Evolutionary conservation across 2,113 vertebrate species (phyloP).

Genomic region (Budorcas taxicolor): DNA sequence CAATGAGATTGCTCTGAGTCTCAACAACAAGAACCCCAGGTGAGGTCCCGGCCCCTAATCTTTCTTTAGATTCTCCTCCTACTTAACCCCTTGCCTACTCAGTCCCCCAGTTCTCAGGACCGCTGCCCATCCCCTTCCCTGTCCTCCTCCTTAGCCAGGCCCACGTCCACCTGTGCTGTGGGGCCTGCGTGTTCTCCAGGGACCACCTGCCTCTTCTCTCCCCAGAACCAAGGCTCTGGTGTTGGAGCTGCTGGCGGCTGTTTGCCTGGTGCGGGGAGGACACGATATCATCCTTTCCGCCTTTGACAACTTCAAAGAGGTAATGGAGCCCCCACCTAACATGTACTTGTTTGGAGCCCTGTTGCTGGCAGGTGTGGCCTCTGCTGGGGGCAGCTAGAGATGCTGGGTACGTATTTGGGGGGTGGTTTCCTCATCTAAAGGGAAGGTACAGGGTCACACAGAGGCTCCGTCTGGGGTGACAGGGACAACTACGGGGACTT

Average conservation of each 20-base stretch:
- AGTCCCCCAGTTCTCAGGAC: neutral
- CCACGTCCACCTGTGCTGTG: fast-evolving
- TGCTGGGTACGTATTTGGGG: neutral
- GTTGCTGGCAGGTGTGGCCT: neutral
- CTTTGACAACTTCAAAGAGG: slow-evolving; percentile 94
- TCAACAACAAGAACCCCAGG: slow-evolving; percentile 96
- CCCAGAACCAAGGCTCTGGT: slow-evolving; percentile 94
- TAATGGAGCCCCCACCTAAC: slow-evolving; percentile 54
- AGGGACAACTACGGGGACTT: neutral
- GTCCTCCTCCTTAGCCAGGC: neutral
- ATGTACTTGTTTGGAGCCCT: neutral
- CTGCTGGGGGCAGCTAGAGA: neutral
- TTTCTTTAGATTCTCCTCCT: neutral
- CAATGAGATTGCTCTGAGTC: slow-evolving; percentile 95
- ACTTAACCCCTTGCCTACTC: neutral
- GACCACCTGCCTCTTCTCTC: neutral
- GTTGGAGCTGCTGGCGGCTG: slow-evolving; percentile 92
- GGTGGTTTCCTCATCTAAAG: neutral
- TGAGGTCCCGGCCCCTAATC: slow-evolving; percentile 60
- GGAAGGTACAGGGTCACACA: neutral
- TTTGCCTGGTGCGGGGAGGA: slow-evolving; percentile 94
- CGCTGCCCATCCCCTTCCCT: neutral
- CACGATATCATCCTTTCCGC: slow-evolving; percentile 94
- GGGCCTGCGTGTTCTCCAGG: neutral
- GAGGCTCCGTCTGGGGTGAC: neutral